These are phyloP conservation scores for Sesia apiformis DNA, from an alignment of 2,888 invertebrate genomes.

Conservation along the genomic window DNA sequence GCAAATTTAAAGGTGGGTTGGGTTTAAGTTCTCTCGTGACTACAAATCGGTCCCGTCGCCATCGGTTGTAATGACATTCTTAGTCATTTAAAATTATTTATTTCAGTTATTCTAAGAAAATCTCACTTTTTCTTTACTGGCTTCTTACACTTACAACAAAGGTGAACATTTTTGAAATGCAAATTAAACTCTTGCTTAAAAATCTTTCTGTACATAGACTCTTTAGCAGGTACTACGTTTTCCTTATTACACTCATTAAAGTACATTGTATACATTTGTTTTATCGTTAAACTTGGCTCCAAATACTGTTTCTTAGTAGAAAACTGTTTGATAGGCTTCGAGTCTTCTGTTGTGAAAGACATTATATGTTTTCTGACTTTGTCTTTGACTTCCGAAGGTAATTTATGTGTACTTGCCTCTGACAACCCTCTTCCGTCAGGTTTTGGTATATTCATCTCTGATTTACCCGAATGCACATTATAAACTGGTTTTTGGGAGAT, in stretches of 20 bases:
- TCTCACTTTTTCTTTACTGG: slow-evolving; percentile 45
- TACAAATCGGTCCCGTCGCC: no score
- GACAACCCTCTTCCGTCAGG: slow-evolving; percentile 58
- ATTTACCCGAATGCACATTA: slow-evolving; percentile 59
- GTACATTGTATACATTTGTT: slow-evolving; percentile 58
- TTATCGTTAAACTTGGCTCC: slow-evolving; percentile 40
- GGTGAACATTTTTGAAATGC: slow-evolving; percentile 40
- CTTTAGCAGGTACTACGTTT: slow-evolving; percentile 39
- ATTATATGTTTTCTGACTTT: slow-evolving; percentile 50
- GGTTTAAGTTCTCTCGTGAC: no score
- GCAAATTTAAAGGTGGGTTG: no score
- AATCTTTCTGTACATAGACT: slow-evolving; percentile 66
- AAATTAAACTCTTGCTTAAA: slow-evolving; percentile 58
- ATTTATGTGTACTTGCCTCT: slow-evolving; percentile 42
- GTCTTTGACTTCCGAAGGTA: slow-evolving; percentile 49
- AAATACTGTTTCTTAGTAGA: slow-evolving; percentile 55
- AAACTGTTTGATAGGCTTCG: slow-evolving; percentile 42
- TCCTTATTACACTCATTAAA: slow-evolving; percentile 39
- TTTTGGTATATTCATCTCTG: slow-evolving; percentile 58
- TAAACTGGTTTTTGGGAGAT: slow-evolving; percentile 66
- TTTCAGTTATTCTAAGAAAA: not conserved
- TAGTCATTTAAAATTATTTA: no score
- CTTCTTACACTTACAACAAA: slow-evolving; percentile 54
- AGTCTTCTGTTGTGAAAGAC: slow-evolving; percentile 44
- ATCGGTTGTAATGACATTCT: no score